phyloP scores from a whole-genome alignment of 2,888 invertebrate species.

The Cylindroiulus punctatus region DNA sequence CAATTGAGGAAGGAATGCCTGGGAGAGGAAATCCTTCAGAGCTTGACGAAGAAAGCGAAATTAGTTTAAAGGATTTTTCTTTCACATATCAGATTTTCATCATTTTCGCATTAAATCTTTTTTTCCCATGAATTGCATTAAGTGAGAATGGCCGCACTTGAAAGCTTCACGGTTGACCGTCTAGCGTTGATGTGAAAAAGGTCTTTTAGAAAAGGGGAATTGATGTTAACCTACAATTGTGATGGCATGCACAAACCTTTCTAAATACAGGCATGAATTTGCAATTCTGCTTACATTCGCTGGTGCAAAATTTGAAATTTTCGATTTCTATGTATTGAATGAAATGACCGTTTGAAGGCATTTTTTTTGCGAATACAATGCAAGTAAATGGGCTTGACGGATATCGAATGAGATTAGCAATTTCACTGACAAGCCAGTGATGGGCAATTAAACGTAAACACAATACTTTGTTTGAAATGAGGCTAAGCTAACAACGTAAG shows the following conservation, averaged over 20 bases:
- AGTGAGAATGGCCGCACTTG: background rate
- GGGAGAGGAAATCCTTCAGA: background rate
- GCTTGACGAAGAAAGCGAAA: background rate
- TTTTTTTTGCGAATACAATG: background rate
- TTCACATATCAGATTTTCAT: background rate
- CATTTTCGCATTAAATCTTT: background rate
- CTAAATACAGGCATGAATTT: background rate
- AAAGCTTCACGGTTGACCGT: slow-evolving; percentile 7
- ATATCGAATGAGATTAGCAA: background rate
- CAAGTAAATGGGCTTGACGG: background rate
- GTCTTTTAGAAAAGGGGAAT: background rate
- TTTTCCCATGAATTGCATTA: background rate
- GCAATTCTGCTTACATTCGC: background rate
- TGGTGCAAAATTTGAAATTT: background rate
- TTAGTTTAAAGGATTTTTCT: background rate
- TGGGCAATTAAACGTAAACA: background rate
- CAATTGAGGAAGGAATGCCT: background rate
- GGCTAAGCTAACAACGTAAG: background rate
- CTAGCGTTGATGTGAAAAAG: background rate
- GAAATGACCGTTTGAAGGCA: background rate
- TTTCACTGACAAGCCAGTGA: background rate
- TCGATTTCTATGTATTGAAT: background rate
- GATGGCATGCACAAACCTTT: background rate
- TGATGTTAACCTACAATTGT: background rate
- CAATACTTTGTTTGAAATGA: background rate